These are phyloP conservation scores for Poeciliopsis gracilis DNA, from an alignment of 2,797 vertebrate species.

Conservation along the genomic window DNA sequence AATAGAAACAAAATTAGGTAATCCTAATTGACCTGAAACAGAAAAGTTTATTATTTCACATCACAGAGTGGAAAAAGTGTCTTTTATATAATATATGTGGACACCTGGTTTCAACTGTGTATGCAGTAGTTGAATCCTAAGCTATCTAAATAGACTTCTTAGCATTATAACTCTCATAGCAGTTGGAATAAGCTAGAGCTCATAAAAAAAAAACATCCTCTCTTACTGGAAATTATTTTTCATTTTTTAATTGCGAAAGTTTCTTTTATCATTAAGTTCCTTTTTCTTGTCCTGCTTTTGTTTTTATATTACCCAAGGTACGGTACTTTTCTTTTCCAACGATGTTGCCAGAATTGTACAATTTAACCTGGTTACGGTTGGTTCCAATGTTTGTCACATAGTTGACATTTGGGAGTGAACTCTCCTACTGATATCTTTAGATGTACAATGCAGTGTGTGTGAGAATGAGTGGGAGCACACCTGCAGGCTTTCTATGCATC, in stretches of 20 bases:
- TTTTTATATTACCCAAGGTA: neutral
- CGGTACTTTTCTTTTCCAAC: conserved; percentile 21
- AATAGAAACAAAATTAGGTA: too few relatives aligned
- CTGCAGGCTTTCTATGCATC: conserved; percentile 44
- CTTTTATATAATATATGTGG: too few relatives aligned
- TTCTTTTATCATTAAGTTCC: conserved; percentile 21
- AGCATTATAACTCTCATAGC: too few relatives aligned
- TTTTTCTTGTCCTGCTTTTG: conserved; percentile 7
- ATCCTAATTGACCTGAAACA: too few relatives aligned
- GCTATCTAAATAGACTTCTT: too few relatives aligned
- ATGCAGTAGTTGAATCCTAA: too few relatives aligned
- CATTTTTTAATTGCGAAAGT: conserved; percentile 14
- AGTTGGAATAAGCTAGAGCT: too few relatives aligned
- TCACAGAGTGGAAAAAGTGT: too few relatives aligned
- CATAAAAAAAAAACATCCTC: too few relatives aligned
- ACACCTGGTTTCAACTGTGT: too few relatives aligned
- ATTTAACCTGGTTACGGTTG: conserved; percentile 52
- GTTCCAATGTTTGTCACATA: conserved; percentile 78
- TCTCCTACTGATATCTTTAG: conserved; percentile 67
- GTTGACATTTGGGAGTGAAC: conserved; percentile 72
- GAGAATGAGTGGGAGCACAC: conserved; percentile 31
- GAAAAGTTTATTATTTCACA: too few relatives aligned
- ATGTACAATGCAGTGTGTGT: conserved; percentile 38
- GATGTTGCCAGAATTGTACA: conserved; percentile 33
- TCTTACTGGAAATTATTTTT: conserved; percentile 4